These are phyloP conservation scores for Setophaga kirtlandii DNA, from an alignment of 2,113 vertebrate species.

Conservation along the genomic window DNA sequence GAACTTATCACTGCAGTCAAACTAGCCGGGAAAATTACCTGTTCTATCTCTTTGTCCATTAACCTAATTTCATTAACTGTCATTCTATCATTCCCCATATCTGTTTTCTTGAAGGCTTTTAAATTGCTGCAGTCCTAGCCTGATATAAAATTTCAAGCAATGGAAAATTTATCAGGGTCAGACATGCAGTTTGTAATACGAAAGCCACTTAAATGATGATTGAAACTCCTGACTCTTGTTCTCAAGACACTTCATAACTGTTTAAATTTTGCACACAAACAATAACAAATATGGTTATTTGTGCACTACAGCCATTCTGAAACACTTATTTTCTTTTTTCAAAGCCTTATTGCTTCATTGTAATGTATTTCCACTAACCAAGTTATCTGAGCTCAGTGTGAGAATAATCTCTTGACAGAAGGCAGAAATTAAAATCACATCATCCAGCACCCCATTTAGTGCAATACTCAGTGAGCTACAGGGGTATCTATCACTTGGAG, in stretches of 20 bases:
- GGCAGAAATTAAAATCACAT: background rate
- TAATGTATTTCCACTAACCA: background rate
- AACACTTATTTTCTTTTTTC: too few relatives aligned
- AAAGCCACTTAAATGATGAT: background rate
- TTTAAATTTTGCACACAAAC: background rate
- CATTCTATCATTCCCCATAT: background rate
- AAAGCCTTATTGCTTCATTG: background rate
- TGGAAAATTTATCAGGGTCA: background rate
- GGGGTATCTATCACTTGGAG: background rate
- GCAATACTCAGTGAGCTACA: fast-evolving
- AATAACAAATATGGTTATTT: background rate
- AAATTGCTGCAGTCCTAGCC: background rate
- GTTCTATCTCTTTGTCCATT: background rate
- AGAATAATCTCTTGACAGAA: background rate
- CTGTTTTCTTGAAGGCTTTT: background rate
- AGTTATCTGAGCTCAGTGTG: background rate
- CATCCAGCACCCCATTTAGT: background rate
- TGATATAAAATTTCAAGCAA: background rate
- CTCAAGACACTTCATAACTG: background rate
- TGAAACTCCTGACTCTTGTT: background rate
- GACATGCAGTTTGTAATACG: background rate
- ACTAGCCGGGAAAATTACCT: background rate
- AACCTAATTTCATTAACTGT: background rate
- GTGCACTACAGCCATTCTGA: background rate
- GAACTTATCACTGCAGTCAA: background rate